Evolutionary conservation across 2,888 invertebrate species (phyloP).

Genomic region (Drosophila cognata): DNA sequence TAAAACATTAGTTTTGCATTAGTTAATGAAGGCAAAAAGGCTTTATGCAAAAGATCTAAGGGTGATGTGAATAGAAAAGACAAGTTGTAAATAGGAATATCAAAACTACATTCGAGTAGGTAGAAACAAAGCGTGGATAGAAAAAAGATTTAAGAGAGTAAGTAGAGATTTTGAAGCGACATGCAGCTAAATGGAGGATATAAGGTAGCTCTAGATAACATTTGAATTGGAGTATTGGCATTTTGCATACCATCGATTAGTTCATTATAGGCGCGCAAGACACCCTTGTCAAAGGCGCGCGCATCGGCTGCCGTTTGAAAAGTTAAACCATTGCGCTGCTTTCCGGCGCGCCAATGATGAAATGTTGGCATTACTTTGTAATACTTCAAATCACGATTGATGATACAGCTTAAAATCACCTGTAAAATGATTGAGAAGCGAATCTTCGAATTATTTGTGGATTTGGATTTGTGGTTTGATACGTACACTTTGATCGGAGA

Average conservation of each 20-base stretch:
- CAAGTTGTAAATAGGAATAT: constrained; percentile 11
- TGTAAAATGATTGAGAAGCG: constrained; percentile 82
- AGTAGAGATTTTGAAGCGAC: constrained; percentile 32
- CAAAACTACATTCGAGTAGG: constrained; percentile 10
- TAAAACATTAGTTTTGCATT: constrained; percentile 68
- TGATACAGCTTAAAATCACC: constrained; percentile 97
- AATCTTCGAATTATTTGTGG: not conserved
- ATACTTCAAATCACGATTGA: constrained; percentile 98
- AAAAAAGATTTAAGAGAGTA: constrained; percentile 7
- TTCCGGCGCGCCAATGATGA: constrained; percentile 98
- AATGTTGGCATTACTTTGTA: constrained; percentile 99
- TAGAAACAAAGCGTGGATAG: constrained; percentile 31
- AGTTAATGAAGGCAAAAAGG: constrained; percentile 65
- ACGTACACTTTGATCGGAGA: constrained; percentile 95
- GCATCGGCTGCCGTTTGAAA: constrained; percentile 98
- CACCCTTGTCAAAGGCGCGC: constrained; percentile 96
- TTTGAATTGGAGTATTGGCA: not conserved
- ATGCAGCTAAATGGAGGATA: constrained; percentile 49
- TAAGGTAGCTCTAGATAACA: not conserved
- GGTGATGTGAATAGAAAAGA: constrained; percentile 9
- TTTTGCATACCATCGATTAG: constrained; percentile 92
- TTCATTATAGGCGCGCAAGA: constrained; percentile 95
- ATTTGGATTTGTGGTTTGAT: not conserved
- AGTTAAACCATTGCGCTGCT: constrained; percentile 97
- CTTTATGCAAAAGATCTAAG: constrained; percentile 46